These are phyloP conservation scores for Glyptemys insculpta DNA, from an alignment of 2,797 vertebrate genomes.

Conservation along the genomic window DNA sequence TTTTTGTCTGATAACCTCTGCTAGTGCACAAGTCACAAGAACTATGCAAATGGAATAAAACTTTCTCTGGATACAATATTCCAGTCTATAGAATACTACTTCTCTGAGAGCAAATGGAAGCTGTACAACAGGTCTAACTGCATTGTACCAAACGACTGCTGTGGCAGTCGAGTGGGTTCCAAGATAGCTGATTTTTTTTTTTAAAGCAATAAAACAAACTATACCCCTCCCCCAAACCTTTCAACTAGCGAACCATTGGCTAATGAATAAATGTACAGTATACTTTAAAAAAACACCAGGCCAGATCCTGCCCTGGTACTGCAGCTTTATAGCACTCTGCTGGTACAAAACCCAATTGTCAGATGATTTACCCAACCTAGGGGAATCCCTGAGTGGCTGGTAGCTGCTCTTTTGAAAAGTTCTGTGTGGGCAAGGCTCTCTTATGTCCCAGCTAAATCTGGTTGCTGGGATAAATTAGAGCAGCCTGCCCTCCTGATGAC, in stretches of 20 bases:
- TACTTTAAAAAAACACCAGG: not conserved
- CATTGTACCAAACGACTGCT: constrained; percentile 6
- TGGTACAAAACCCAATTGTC: not conserved
- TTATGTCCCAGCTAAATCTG: not conserved
- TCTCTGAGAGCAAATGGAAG: constrained; percentile 30
- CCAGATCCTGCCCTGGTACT: not conserved
- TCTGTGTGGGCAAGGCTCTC: not conserved
- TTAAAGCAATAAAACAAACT: constrained; percentile 20
- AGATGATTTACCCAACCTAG: not conserved
- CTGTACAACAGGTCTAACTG: not conserved
- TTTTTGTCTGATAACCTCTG: constrained; percentile 44
- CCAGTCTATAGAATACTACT: not conserved
- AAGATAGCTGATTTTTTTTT: not conserved
- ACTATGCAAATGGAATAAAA: constrained; percentile 34
- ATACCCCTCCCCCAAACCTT: not conserved
- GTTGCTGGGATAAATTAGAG: not conserved
- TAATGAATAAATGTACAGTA: not conserved
- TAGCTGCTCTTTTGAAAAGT: not conserved
- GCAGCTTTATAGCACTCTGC: not conserved
- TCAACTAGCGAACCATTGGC: not conserved
- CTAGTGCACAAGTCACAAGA: constrained; percentile 11
- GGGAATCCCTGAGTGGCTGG: not conserved
- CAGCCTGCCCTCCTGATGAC: not conserved
- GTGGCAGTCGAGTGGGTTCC: not conserved
- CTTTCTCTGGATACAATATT: not conserved